Evolutionary conservation across 2,888 invertebrate species (phyloP).

Genomic region (Lydus trimaculatus): DNA sequence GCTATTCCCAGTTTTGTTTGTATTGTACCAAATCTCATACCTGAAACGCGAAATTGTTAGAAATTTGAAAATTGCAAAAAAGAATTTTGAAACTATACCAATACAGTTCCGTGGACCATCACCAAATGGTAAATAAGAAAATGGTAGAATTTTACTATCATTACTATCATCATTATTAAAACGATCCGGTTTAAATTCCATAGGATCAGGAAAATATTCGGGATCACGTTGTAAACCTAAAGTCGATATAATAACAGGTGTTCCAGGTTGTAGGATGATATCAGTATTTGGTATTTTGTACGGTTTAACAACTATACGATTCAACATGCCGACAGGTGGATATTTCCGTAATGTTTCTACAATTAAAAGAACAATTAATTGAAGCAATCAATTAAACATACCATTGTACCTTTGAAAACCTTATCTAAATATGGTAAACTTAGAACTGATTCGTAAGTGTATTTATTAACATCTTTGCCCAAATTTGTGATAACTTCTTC

Average conservation of each 20-base stretch:
- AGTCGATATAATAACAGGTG: slow-evolving; percentile 51
- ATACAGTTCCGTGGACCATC: slow-evolving; percentile 35
- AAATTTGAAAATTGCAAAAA: too few relatives aligned
- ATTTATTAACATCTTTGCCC: slow-evolving; percentile 47
- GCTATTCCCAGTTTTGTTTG: slow-evolving; percentile 21
- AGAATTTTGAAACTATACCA: slow-evolving; percentile 14
- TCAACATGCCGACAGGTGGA: slow-evolving; percentile 51
- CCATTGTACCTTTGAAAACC: slow-evolving; percentile 38
- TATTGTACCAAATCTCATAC: slow-evolving; percentile 14
- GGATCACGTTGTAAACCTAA: slow-evolving; percentile 54
- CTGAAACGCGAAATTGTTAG: too few relatives aligned
- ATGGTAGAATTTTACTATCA: slow-evolving; percentile 20
- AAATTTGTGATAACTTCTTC: slow-evolving; percentile 54
- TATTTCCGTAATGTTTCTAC: slow-evolving; percentile 58
- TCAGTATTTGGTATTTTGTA: slow-evolving; percentile 44
- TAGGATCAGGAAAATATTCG: slow-evolving; percentile 55
- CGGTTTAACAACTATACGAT: slow-evolving; percentile 42
- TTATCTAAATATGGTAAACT: slow-evolving; percentile 61
- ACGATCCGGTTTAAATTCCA: slow-evolving; percentile 57
- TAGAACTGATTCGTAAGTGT: slow-evolving; percentile 58
- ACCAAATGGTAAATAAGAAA: slow-evolving; percentile 34
- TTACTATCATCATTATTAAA: slow-evolving; percentile 47
- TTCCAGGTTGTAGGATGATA: slow-evolving; percentile 49
- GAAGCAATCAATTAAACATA: slow-evolving; percentile 5
- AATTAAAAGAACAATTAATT: slow-evolving; percentile 23